Base-by-base conservation (phyloP, 2,888 invertebrate species). In the Pollenia griseotomentosa region DNA sequence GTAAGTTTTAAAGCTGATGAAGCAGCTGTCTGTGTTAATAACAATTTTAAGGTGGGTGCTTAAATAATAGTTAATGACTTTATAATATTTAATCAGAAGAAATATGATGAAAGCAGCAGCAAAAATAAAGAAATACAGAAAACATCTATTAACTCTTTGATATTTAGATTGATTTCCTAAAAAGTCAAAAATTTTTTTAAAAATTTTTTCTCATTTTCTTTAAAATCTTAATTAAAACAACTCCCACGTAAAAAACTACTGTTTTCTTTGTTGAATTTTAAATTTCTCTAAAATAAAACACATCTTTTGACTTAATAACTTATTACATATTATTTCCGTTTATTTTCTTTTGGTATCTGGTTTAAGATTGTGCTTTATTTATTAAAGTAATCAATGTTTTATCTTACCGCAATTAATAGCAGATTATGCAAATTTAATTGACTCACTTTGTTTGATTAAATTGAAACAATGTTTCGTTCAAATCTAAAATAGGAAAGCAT, bases 391-490 rank as follows among this genome's bases (percentile, higher is more conserved):
- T 78, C 82, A 66, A 77, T 86, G 88, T 90, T 90, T 88, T 89
- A 90, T 90, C 90, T 89, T 88, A 83, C 77, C 91, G 89, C 91
- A 91, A 91, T 91, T 91, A 91, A 91, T 90, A 91, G 90, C 88
- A 90, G 91, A 90, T 91, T 91, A 91, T 91, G 91, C 90, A 91
- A 91, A 91, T 91, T 68, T 74, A 65, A 80, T 75, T 73, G 61
- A 59, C 44, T 79, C 46, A 74, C 48, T 82, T 65, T 77, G 61
- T 63, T 81, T 75, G 44, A 81, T 53, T 73, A 68, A 78, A 78
- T 55, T 53, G 9, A 48, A 74, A 83, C 74, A 66, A 46, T 77
- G 57, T 81, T n/a, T 33, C 68, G 48, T 53, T 74, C 55, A 42
- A 63, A 79, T 63, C 6, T 10, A 10, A 33, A 55, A 63, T 59